phyloP scores from a whole-genome alignment of 1,140 invertebrate genomes.

The Pemphigus obesinymphae region DNA sequence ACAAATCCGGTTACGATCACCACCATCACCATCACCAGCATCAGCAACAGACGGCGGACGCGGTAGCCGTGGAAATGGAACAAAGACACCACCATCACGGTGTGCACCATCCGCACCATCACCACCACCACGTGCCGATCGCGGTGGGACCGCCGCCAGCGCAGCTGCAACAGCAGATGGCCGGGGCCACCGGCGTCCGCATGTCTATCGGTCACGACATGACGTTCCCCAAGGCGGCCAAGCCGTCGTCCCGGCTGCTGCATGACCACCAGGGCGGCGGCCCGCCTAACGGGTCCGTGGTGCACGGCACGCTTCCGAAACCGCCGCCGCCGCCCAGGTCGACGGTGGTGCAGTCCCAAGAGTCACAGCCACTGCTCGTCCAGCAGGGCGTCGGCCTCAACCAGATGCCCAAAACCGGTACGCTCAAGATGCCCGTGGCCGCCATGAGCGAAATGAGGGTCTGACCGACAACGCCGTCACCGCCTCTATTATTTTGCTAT shows the following conservation, averaged over 20 bases:
- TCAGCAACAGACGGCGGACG: background rate
- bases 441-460: slow-evolving; percentile 44
- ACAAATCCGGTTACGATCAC: background rate
- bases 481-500: background rate
- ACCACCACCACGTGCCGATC: background rate
- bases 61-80: slow-evolving; percentile 24
- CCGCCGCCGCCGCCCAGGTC: slow-evolving; percentile 57
- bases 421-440: slow-evolving; percentile 43
- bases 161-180: slow-evolving; percentile 60
- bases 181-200: slow-evolving; percentile 45
- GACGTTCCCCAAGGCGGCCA: slow-evolving; percentile 64
- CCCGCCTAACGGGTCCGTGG: slow-evolving; percentile 57
- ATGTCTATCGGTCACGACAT: slow-evolving; percentile 54
- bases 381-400: background rate
- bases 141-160: background rate
- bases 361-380: slow-evolving; percentile 55
- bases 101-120: slow-evolving; percentile 1
- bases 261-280: slow-evolving; percentile 62
- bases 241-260: slow-evolving; percentile 62
- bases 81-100: background rate
- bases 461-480: background rate
- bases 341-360: slow-evolving; percentile 56
- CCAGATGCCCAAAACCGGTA: slow-evolving; percentile 22
- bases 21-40: slow-evolving; percentile 50
- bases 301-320: slow-evolving; percentile 53